Base-by-base conservation (phyloP, 2,113 vertebrate species). In the Panthera uncia region DNA sequence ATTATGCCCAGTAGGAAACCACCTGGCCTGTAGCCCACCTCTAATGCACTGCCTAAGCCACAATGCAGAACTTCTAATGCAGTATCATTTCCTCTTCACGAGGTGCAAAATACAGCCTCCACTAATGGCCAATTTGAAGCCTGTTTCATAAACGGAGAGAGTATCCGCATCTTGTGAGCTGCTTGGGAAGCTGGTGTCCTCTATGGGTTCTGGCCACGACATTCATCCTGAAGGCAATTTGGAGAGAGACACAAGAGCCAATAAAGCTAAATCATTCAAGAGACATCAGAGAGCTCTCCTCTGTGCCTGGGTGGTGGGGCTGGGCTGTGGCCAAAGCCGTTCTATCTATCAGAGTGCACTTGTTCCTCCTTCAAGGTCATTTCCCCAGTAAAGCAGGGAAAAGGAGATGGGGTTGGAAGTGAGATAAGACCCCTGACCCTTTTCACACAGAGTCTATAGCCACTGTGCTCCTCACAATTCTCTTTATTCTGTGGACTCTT, bases 171-270 rank as follows among this genome's bases (percentile, higher is more conserved):
- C 97, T 95, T 1, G 0, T 10, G 89, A 96, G 81, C 5, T 52
- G 65, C 23, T n/a, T 55, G 85, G 83, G 88, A 61, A 97, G 63
- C 21, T 1, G 0, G 4, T 96, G 63, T 96, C 91, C 48, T 95
- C 25, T 97, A 16, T 48, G 69, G 50, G 48, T 95, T 97, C 98
- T 73, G 66, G 76, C 48, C 91, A 94, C 74, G 79, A 97, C 81
- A 95, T 65, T 66, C 69, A 97, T 97, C 93, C 96, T 92, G 79
- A 97, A 97, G 93, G 95, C 97, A 97, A 97, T 97, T 97, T 98
- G 96, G 80, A 95, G 88, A 93, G 48, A 83, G 45, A 97, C 93
- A 97, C 93, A 97, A 98, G 89, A 95, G 88, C 79, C 95, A 97
- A 96, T 98, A 97, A 98, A 96, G 65, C 69, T 97, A 97, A 97